Conservation (phyloP, 2,888 invertebrate genomes). For the Plebejus argus region DNA sequence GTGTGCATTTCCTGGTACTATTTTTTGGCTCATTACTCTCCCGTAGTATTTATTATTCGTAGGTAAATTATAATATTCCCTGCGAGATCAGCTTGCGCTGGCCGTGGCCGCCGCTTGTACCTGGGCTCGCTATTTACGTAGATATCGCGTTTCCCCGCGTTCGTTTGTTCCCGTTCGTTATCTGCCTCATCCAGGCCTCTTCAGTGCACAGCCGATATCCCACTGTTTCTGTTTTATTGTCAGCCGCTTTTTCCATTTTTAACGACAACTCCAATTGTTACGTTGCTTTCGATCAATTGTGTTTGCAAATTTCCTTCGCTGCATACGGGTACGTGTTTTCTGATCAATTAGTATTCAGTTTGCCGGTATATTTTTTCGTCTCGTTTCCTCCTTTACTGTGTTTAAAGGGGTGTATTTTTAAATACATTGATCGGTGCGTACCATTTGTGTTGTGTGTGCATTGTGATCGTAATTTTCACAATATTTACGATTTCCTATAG, state of each 20-base stretch:
- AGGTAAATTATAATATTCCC: background rate
- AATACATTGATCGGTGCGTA: background rate
- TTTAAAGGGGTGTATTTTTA: background rate
- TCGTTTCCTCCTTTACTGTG: background rate
- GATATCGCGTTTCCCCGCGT: slow-evolving; percentile 39
- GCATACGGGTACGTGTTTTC: slow-evolving; percentile 35
- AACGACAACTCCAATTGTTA: slow-evolving; percentile 22
- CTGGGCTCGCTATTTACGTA: slow-evolving; percentile 39
- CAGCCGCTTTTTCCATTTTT: slow-evolving; percentile 15
- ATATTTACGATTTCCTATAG: slow-evolving; percentile 7
- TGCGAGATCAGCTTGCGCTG: background rate
- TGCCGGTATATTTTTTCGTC: slow-evolving; percentile 23
- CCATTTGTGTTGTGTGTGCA: background rate
- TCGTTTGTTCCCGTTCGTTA: slow-evolving; percentile 41
- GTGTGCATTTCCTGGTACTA: background rate
- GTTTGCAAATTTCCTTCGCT: slow-evolving; percentile 22
- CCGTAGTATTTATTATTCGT: background rate
- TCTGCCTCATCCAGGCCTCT: slow-evolving; percentile 37
- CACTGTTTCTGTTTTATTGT: slow-evolving; percentile 29
- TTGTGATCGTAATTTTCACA: background rate
- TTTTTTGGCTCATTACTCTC: background rate
- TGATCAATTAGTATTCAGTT: slow-evolving; percentile 39
- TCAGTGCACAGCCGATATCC: slow-evolving; percentile 33
- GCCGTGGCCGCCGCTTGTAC: slow-evolving; percentile 37
- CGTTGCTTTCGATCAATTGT: slow-evolving; percentile 21